Evolutionary conservation across 1,140 invertebrate genomes (phyloP).

Genomic region (Homarus americanus): DNA sequence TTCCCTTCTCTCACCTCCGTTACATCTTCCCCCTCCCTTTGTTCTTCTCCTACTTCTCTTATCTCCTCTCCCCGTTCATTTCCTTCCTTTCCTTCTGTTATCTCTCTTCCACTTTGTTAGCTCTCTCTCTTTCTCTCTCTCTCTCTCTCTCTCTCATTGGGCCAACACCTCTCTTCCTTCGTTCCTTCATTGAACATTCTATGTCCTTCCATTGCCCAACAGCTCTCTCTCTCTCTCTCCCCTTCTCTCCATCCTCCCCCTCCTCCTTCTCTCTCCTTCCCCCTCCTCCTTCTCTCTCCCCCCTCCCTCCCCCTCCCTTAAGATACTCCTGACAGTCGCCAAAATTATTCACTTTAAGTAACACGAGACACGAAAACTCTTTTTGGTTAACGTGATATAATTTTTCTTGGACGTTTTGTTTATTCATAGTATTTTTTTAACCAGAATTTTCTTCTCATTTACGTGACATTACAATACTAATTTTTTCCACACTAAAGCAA

Average conservation of each 20-base stretch:
- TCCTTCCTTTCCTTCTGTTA: background rate
- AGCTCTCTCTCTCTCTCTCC: background rate
- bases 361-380: background rate
- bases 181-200: too few species aligned
- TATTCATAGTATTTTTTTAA: background rate
- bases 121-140: background rate
- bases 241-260: background rate
- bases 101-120: background rate
- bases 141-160: background rate
- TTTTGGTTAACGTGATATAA: background rate
- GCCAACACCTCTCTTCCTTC: background rate
- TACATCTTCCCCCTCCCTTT: too few species aligned
- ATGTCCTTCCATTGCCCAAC: too few species aligned
- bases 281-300: background rate
- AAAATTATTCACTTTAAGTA: background rate
- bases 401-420: background rate
- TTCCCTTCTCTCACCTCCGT: too few species aligned
- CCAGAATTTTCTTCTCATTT: too few species aligned
- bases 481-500: too few species aligned
- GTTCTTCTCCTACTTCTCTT: background rate
- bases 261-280: too few species aligned
- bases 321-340: background rate
- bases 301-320: background rate
- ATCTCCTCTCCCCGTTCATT: background rate
- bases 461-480: too few species aligned